These are phyloP conservation scores for Carollia perspicillata DNA, from an alignment of 2,113 vertebrate species.

Conservation along the genomic window DNA sequence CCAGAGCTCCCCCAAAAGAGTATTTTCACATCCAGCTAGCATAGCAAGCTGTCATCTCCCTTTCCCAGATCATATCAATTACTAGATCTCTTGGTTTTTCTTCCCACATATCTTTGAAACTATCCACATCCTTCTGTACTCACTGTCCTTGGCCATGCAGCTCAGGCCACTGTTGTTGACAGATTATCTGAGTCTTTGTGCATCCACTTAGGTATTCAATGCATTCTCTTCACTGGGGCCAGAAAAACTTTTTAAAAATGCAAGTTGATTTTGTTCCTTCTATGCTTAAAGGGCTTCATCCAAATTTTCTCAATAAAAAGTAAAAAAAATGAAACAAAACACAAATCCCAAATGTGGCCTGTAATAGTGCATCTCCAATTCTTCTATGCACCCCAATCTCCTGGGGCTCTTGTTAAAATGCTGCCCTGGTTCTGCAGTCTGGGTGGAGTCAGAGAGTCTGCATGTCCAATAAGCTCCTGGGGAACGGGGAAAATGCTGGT, in stretches of 20 bases:
- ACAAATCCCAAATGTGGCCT: background rate
- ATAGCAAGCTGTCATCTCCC: background rate
- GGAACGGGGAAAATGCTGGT: too few species aligned
- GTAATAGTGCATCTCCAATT: background rate
- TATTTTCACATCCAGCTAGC: too few species aligned
- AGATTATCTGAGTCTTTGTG: background rate
- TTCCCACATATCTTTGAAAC: background rate
- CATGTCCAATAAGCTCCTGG: rapidly evolving
- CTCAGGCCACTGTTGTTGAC: background rate
- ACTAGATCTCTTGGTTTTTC: background rate
- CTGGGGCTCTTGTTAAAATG: background rate
- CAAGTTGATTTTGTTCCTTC: background rate
- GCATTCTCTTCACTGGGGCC: background rate
- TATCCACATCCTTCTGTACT: background rate
- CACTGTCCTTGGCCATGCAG: background rate
- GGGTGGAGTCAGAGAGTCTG: too few species aligned
- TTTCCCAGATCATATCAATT: background rate
- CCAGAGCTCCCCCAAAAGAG: background rate
- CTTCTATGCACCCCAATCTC: background rate
- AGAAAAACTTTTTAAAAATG: background rate
- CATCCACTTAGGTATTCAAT: background rate
- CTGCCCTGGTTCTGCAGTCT: background rate
- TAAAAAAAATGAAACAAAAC: background rate
- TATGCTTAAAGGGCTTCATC: background rate
- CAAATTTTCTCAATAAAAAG: background rate